A percentile compares a stretch with the other conserved stretches of the same genome.
Evolutionary conservation across 2,797 vertebrate species (phyloP).

Genomic region (Falco rusticolus): DNA sequence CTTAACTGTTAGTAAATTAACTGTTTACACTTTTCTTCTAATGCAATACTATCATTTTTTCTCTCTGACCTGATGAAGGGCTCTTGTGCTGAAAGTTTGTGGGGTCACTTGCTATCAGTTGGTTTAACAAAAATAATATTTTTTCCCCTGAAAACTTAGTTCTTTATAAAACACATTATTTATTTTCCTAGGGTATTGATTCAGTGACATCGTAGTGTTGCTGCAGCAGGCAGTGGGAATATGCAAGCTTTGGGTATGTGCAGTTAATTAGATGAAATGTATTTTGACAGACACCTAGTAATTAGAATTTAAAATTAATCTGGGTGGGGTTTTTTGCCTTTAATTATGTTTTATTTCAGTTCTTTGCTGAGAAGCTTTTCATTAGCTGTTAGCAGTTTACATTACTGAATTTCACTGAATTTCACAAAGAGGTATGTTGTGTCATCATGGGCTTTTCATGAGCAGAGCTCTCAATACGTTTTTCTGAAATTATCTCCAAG

Average conservation of each 20-base stretch:
- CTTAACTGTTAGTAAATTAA: neutral
- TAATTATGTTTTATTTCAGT: constrained; percentile 58
- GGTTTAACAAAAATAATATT: neutral
- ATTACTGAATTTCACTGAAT: neutral
- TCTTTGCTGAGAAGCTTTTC: constrained; percentile 32
- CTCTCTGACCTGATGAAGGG: neutral
- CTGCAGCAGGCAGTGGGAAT: constrained; percentile 50
- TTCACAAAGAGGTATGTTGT: neutral
- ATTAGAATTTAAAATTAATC: constrained; percentile 64
- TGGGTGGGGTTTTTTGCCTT: neutral
- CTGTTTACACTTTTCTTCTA: neutral
- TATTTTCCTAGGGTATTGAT: constrained; percentile 16
- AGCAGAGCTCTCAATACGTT: constrained; percentile 3
- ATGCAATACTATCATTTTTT: neutral
- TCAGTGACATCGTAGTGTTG: neutral
- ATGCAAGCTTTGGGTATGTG: constrained; percentile 30
- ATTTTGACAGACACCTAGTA: constrained; percentile 68
- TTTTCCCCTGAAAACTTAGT: neutral
- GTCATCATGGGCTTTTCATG: constrained; percentile 14
- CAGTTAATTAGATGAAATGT: constrained; percentile 61
- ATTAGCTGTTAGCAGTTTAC: constrained; percentile 10
- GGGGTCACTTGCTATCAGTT: neutral
- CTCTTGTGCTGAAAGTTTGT: neutral
- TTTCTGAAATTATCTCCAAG: constrained; percentile 47
- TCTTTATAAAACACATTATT: neutral